phyloP scores from a whole-genome alignment of 2,888 invertebrate genomes.

The Synergus umbraculus region DNA sequence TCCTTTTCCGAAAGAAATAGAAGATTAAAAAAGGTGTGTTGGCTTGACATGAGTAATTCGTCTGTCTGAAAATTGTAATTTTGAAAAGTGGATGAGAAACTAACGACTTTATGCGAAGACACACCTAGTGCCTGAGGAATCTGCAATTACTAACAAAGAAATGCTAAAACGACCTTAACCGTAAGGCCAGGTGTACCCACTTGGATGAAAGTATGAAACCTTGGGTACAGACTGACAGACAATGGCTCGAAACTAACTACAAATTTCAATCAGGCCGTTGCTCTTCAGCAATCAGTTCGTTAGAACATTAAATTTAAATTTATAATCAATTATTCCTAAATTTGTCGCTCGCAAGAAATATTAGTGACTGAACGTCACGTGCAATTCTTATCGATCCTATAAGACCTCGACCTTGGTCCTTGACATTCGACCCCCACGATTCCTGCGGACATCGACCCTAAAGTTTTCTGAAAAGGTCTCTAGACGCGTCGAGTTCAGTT shows the following conservation, averaged over 20 bases:
- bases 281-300: not conserved
- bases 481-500: conserved; percentile 47
- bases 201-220: conserved; percentile 10
- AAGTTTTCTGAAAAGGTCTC: conserved; percentile 48
- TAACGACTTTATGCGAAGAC: conserved; percentile 17
- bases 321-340: too few relatives aligned
- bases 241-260: not conserved
- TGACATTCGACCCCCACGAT: conserved; percentile 59
- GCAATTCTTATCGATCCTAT: conserved; percentile 51
- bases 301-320: not conserved
- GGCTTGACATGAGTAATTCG: conserved; percentile 22
- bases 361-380: conserved; percentile 51
- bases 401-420: conserved; percentile 74
- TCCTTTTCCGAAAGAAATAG: not conserved
- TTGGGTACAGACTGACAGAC: not conserved
- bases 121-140: conserved; percentile 29
- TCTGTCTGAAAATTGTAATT: conserved; percentile 8
- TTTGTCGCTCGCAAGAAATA: conserved; percentile 45
- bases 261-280: not conserved
- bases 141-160: conserved; percentile 1
- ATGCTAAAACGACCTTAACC: not conserved
- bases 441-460: conserved; percentile 49
- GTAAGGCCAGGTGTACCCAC: conserved; percentile 3
- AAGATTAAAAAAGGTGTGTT: conserved; percentile 5
- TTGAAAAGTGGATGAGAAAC: conserved; percentile 10